Percentiles rank a stretch among this genome's conserved stretches.
phyloP scores from a whole-genome alignment of 2,797 vertebrate genomes.

The Limosa lapponica region DNA sequence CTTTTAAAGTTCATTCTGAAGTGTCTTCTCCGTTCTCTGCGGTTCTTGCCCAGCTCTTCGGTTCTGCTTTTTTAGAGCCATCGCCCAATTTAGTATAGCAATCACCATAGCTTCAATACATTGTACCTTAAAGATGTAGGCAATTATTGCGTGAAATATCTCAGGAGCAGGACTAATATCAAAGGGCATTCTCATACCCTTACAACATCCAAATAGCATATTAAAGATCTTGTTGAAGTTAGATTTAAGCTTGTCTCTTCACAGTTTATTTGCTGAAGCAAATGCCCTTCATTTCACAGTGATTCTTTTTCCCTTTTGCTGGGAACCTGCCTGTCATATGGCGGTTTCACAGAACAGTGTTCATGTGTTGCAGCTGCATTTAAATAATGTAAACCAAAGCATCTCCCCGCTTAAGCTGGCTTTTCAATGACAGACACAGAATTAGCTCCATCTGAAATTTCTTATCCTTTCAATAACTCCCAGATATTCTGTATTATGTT shows the following conservation, averaged over 20 bases:
- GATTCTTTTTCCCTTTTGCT: slow-evolving; percentile 34
- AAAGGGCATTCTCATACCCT: slow-evolving; percentile 67
- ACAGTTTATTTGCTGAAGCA: slow-evolving; percentile 63
- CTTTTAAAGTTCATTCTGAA: slow-evolving; percentile 71
- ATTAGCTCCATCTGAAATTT: slow-evolving; percentile 25
- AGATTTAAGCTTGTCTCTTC: slow-evolving; percentile 62
- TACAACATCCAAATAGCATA: slow-evolving; percentile 64
- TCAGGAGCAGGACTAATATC: slow-evolving; percentile 66
- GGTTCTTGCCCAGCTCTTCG: not conserved
- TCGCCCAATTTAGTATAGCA: slow-evolving; percentile 60
- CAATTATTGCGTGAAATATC: slow-evolving; percentile 68
- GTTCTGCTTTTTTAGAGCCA: slow-evolving; percentile 47
- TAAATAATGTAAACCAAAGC: slow-evolving; percentile 53
- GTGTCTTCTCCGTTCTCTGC: not conserved
- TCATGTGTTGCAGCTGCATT: slow-evolving; percentile 35
- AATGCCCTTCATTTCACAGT: slow-evolving; percentile 68
- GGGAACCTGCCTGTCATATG: not conserved
- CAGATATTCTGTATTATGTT: not conserved
- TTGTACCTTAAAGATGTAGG: slow-evolving; percentile 59
- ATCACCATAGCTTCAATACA: slow-evolving; percentile 55
- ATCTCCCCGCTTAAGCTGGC: slow-evolving; percentile 15
- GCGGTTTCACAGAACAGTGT: not conserved
- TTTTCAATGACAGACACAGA: slow-evolving; percentile 22
- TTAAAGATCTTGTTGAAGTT: slow-evolving; percentile 67
- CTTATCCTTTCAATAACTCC: not conserved